Percentiles rank a stretch among this genome's conserved stretches.
Evolutionary conservation across 2,113 vertebrate genomes (phyloP).

Genomic region (cat (Felis catus)): DNA sequence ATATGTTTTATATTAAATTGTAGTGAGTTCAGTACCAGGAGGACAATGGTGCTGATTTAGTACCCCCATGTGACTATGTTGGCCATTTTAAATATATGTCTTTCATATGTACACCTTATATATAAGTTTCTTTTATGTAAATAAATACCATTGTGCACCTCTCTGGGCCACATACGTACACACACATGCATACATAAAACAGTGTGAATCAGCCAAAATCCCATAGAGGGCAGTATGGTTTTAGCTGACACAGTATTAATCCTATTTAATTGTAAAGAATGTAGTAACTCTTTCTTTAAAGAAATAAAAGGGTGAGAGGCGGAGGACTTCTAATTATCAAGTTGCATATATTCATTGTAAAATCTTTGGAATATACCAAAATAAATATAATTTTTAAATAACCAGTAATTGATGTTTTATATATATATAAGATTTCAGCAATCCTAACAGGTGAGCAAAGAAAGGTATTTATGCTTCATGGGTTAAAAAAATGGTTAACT

Average conservation of each 20-base stretch:
- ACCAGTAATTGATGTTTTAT: background rate
- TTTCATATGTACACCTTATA: background rate
- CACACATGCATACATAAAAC: background rate
- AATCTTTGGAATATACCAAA: background rate
- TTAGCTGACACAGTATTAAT: slow-evolving; percentile 37
- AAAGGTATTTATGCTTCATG: background rate
- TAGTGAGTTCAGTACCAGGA: background rate
- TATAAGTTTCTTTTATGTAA: background rate
- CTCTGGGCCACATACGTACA: background rate
- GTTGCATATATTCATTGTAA: background rate
- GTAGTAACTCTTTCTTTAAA: background rate
- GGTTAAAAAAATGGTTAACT: background rate
- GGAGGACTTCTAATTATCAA: background rate
- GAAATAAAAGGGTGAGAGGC: background rate
- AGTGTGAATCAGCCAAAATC: slow-evolving; percentile 12
- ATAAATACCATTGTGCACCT: background rate
- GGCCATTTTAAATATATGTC: background rate
- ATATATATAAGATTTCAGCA: background rate
- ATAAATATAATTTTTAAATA: background rate
- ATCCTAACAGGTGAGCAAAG: background rate
- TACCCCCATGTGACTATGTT: background rate
- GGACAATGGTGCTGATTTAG: background rate
- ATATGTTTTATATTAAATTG: background rate
- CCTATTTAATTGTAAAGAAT: background rate
- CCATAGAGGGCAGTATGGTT: slow-evolving; percentile 71